phyloP scores from a whole-genome alignment of 2,888 invertebrate genomes.

The Noctua pronuba region DNA sequence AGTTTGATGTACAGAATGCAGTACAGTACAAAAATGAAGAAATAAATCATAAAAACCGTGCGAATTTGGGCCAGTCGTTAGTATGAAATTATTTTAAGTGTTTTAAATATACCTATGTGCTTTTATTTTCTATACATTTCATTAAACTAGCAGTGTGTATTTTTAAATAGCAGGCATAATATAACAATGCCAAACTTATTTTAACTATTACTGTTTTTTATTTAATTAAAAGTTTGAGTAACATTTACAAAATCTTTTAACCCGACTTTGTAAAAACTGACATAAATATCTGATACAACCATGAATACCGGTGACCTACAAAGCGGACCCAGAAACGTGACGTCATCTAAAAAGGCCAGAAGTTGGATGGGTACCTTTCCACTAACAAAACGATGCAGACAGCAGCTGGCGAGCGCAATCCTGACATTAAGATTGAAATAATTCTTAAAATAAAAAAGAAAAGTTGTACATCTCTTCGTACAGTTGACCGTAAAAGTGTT shows the following conservation, averaged over 20 bases:
- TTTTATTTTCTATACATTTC: not conserved
- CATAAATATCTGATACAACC: not conserved
- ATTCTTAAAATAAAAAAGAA: conserved; percentile 53
- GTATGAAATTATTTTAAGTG: not conserved
- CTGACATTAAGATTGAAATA: conserved; percentile 48
- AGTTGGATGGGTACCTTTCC: conserved; percentile 35
- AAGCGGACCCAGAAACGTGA: not conserved
- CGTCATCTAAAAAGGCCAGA: conserved; percentile 31
- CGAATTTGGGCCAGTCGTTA: not conserved
- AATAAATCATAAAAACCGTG: not conserved
- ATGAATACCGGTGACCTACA: not conserved
- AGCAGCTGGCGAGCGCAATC: conserved; percentile 49
- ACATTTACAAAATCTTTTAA: not conserved
- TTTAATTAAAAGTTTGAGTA: not conserved
- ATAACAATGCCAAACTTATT: not conserved
- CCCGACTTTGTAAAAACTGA: not conserved
- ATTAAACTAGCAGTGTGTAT: not conserved
- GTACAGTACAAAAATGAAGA: not conserved
- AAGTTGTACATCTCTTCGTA: conserved; percentile 36
- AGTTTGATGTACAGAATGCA: too few species aligned
- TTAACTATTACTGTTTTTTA: not conserved
- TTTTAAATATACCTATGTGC: too few species aligned
- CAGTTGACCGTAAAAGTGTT: conserved; percentile 34
- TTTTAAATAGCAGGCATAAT: not conserved
- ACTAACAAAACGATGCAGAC: conserved; percentile 27